Evolutionary conservation across 2,113 vertebrate genomes (phyloP), one percentile per base, ranked within the genome.

Genomic region (Paracanthobrama guichenoti): DNA sequence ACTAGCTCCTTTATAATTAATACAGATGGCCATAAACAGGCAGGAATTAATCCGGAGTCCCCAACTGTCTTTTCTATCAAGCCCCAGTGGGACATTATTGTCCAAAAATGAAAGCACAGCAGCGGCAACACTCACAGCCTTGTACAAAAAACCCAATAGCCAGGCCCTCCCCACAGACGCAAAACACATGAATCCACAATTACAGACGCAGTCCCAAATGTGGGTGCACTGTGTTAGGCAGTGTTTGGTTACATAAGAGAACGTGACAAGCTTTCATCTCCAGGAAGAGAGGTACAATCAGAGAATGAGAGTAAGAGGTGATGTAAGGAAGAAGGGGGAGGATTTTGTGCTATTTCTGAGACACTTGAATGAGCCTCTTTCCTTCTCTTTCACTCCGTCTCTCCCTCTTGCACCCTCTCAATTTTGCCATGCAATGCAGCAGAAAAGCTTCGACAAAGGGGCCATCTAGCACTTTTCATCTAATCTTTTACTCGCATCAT

Each of bases 181-280:
- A 73, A 75, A 82, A 74, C 67, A 79, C 42, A 82, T 73, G 80
- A 64, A 50, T 64, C 53, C 14, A 53, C 28, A 81, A 80, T 76
- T 42, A 78, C 80, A 83, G 83, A 87, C 76, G 44, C 42, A 83
- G 69, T 67, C 66, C 44, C 59, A 79, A 85, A 87, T 86, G 79
- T 86, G 79, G 79, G 74, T 82, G 87, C 83, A 72, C 57, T 57
- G 64, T 62, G 66, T 82, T 71, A 84, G 81, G 73, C 75, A 84
- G 71, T 9, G 50, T 69, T 85, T 73, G 48, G 81, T 90, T 91
- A 87, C 69, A 88, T 90, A 91, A 89, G 84, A 89, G 89, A 90
- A 89, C 87, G 88, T 90, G 89, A 90, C 89, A 89, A 44, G 87
- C 90, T 90, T 90, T 90, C 85, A 91, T 91, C 86, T 87, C 69